A percentile compares a stretch with the other conserved stretches of the same genome.
Conservation (phyloP, 2,888 invertebrate species). For the Acleris holmiana region DNA sequence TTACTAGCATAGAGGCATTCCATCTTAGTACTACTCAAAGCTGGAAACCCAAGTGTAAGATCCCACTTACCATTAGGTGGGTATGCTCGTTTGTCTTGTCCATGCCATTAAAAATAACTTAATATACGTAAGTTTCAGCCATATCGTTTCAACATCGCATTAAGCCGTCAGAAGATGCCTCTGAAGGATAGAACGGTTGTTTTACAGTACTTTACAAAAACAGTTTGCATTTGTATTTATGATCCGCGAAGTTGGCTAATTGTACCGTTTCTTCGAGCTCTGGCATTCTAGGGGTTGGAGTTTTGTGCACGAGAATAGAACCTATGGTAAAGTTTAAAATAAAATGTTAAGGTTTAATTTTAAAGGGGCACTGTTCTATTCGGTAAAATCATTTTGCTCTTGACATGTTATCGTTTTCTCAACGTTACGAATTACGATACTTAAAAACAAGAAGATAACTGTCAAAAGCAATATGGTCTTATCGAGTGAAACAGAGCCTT, state of each 20-base stretch:
- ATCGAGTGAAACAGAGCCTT: too few species aligned
- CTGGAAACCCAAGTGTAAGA: too few species aligned
- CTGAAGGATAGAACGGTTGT: conserved; percentile 36
- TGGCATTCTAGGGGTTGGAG: conserved; percentile 26
- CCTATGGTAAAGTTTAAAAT: conserved; percentile 30
- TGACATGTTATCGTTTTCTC: too few species aligned
- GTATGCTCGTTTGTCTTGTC: too few species aligned
- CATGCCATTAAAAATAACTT: too few species aligned
- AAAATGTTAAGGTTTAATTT: conserved; percentile 23
- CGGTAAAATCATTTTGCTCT: too few species aligned
- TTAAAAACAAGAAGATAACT: too few species aligned
- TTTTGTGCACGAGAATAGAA: conserved; percentile 19
- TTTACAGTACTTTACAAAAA: conserved; percentile 43
- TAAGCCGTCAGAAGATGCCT: conserved; percentile 4
- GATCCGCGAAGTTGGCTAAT: conserved; percentile 42
- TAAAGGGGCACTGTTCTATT: background rate
- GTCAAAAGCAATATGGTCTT: too few species aligned
- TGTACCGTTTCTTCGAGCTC: conserved; percentile 38
- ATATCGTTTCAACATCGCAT: conserved; percentile 8
- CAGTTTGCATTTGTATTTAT: conserved; percentile 44
- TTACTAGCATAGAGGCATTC: too few species aligned
- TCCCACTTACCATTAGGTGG: too few species aligned
- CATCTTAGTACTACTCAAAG: too few species aligned
- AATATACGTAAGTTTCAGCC: background rate
- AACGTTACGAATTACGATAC: too few species aligned